These are phyloP conservation scores for Saxidomus purpurata DNA, from an alignment of 1,140 invertebrate species.

Conservation along the genomic window DNA sequence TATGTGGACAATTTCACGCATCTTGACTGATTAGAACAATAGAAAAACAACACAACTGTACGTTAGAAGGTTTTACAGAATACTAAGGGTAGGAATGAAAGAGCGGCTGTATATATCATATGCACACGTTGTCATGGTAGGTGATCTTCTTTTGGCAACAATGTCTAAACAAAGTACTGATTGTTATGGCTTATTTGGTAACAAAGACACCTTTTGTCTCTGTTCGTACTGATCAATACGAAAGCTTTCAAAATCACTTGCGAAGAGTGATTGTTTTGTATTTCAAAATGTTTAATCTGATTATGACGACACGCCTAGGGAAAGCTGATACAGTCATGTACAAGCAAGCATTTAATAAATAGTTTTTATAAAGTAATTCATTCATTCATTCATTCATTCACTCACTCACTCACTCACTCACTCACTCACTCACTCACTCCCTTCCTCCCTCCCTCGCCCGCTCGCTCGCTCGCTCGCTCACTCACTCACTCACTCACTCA, in stretches of 20 bases:
- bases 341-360: too few relatives aligned
- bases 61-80: background rate
- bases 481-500: too few relatives aligned
- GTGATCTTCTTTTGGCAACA: background rate
- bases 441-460: too few relatives aligned
- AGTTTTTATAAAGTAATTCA: too few relatives aligned
- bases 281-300: background rate
- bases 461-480: too few relatives aligned
- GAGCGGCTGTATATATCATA: background rate
- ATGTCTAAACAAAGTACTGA: background rate
- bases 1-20: constrained; percentile 87
- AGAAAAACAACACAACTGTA: background rate
- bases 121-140: background rate
- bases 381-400: too few relatives aligned
- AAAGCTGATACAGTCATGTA: background rate
- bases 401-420: too few relatives aligned
- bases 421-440: background rate
- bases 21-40: constrained; percentile 62
- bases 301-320: background rate
- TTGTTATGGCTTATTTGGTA: background rate
- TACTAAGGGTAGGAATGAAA: background rate
- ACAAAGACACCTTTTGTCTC: background rate
- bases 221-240: background rate
- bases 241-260: background rate
- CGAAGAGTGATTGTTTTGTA: background rate